phyloP scores from a whole-genome alignment of 1,140 invertebrate species.

The Nylanderia fulva region DNA sequence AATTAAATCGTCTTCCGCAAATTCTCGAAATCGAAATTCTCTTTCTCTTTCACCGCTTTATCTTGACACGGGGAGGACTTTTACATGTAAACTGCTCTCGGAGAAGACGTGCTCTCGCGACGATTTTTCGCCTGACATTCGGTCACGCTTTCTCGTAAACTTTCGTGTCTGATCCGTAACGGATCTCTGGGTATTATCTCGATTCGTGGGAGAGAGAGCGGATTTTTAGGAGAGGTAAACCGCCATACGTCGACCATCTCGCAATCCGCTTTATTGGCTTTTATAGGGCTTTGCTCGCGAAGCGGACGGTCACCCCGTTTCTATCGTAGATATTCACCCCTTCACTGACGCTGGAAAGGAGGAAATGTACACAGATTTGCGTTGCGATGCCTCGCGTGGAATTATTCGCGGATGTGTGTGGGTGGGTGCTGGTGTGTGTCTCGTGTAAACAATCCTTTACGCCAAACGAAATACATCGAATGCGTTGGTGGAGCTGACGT shows the following conservation, averaged over 20 bases:
- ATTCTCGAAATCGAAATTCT: neutral
- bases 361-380: conserved; percentile 48
- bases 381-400: neutral
- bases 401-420: conserved; percentile 39
- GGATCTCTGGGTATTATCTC: conserved; percentile 40
- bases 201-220: neutral
- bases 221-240: conserved; percentile 7
- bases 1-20: neutral
- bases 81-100: conserved; percentile 5
- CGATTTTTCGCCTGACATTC: conserved; percentile 57
- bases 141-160: conserved; percentile 34
- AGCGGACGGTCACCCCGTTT: neutral
- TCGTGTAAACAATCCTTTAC: conserved; percentile 39
- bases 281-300: conserved; percentile 14
- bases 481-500: conserved; percentile 2
- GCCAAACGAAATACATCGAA: neutral
- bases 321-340: neutral
- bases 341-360: neutral
- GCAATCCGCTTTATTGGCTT: conserved; percentile 62
- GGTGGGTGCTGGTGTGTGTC: neutral
- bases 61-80: conserved; percentile 9
- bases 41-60: neutral
- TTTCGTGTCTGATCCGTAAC: conserved; percentile 40
- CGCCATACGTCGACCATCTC: neutral
- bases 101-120: conserved; percentile 12